Conservation (phyloP, 1,140 invertebrate genomes). For the Drosophila ficusphila region DNA sequence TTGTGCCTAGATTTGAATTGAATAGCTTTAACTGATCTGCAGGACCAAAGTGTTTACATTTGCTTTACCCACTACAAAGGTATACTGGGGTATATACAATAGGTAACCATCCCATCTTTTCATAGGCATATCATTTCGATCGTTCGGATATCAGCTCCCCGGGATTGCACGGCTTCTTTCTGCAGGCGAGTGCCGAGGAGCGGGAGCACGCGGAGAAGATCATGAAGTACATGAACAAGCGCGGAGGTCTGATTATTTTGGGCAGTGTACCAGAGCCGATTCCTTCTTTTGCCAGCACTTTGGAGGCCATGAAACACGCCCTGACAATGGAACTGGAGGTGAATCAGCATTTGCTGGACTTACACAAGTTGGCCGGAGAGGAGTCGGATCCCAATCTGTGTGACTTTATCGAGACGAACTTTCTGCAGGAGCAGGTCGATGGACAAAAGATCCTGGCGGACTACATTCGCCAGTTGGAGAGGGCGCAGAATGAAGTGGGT, state of each 20-base stretch:
- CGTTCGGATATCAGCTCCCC: slow-evolving; percentile 91
- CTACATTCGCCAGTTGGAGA: slow-evolving; percentile 89
- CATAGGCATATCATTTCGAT: slow-evolving; percentile 91
- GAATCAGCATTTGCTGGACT: slow-evolving; percentile 89
- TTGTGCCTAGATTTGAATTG: too few species aligned
- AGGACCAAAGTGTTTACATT: too few species aligned
- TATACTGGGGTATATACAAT: too few species aligned
- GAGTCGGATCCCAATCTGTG: slow-evolving; percentile 89
- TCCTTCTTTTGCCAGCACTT: slow-evolving; percentile 87
- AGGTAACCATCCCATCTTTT: too few species aligned
- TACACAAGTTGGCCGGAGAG: slow-evolving; percentile 88
- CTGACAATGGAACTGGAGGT: slow-evolving; percentile 91
- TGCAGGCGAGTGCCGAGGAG: slow-evolving; percentile 90
- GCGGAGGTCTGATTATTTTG: slow-evolving; percentile 89
- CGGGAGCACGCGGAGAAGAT: slow-evolving; percentile 90
- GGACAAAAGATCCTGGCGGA: slow-evolving; percentile 90
- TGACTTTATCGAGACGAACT: slow-evolving; percentile 90
- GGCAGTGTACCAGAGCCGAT: slow-evolving; percentile 86
- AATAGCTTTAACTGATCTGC: too few species aligned
- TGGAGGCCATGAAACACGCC: slow-evolving; percentile 90
- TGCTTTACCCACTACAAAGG: too few species aligned
- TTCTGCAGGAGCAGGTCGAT: slow-evolving; percentile 91
- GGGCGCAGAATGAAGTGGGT: slow-evolving; percentile 90
- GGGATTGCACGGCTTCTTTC: slow-evolving; percentile 90
- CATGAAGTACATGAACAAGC: slow-evolving; percentile 92